Conservation (phyloP, 2,113 vertebrate species). For the Rutilus rutilus region DNA sequence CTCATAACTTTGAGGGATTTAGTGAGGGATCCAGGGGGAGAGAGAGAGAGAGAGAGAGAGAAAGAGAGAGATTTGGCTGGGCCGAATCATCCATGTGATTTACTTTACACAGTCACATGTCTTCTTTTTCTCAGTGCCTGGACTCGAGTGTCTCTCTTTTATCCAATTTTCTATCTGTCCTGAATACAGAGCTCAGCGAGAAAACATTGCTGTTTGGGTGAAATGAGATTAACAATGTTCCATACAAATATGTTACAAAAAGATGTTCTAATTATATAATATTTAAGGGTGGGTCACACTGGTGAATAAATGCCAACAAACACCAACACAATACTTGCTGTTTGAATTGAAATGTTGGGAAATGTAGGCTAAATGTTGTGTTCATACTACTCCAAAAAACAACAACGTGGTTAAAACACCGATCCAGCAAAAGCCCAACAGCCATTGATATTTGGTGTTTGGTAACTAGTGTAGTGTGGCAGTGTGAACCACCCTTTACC, state of each 20-base stretch:
- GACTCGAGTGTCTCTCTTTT: slow-evolving; percentile 45
- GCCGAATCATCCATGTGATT: slow-evolving; percentile 61
- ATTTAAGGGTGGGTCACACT: neutral
- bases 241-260: neutral
- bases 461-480: no score
- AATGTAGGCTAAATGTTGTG: neutral
- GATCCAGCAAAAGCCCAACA: neutral
- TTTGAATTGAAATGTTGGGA: neutral
- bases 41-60: slow-evolving; percentile 38
- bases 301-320: slow-evolving; percentile 33
- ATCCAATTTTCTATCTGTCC: slow-evolving; percentile 47
- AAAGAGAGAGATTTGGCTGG: slow-evolving; percentile 47
- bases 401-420: neutral
- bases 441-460: neutral
- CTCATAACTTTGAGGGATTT: slow-evolving; percentile 59
- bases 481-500: no score
- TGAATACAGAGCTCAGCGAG: slow-evolving; percentile 34
- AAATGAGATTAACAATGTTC: slow-evolving; percentile 43
- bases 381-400: neutral
- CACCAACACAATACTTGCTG: neutral
- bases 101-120: slow-evolving; percentile 69
- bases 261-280: slow-evolving; percentile 32
- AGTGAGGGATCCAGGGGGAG: slow-evolving; percentile 22
- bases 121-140: slow-evolving; percentile 46
- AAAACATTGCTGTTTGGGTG: slow-evolving; percentile 27